Conservation (phyloP, 2,888 invertebrate genomes). For the Empis stercorea region DNA sequence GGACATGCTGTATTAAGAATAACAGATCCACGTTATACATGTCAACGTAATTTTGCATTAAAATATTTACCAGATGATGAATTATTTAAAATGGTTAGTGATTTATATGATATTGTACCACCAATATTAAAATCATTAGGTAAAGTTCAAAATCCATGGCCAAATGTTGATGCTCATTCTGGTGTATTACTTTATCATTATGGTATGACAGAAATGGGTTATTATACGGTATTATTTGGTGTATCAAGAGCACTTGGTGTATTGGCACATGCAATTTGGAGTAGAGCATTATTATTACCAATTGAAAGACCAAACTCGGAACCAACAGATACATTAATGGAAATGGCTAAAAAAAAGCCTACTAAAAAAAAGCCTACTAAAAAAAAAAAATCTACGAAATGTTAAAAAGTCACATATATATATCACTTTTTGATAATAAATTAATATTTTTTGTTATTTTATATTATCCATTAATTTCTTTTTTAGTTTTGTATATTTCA, state of each 20-base stretch:
- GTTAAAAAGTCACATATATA: no score
- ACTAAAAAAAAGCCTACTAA: no score
- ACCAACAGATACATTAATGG: conserved; percentile 41
- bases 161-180: conserved; percentile 78
- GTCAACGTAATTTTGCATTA: conserved; percentile 66
- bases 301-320: conserved; percentile 68
- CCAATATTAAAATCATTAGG: conserved; percentile 61
- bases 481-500: no score
- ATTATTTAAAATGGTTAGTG: conserved; percentile 57
- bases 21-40: conserved; percentile 62
- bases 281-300: conserved; percentile 61
- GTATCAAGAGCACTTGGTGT: conserved; percentile 71
- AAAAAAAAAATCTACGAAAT: no score
- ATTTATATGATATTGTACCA: conserved; percentile 64
- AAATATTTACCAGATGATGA: conserved; percentile 67
- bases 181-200: conserved; percentile 68
- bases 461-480: no score
- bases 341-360: not conserved
- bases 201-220: conserved; percentile 69
- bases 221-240: conserved; percentile 76
- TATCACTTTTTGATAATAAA: no score
- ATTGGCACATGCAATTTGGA: conserved; percentile 63
- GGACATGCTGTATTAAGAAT: conserved; percentile 73
- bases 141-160: conserved; percentile 80
- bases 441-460: no score